Evolutionary conservation across 2,888 invertebrate genomes (phyloP).

Genomic region (Pomacea canaliculata): DNA sequence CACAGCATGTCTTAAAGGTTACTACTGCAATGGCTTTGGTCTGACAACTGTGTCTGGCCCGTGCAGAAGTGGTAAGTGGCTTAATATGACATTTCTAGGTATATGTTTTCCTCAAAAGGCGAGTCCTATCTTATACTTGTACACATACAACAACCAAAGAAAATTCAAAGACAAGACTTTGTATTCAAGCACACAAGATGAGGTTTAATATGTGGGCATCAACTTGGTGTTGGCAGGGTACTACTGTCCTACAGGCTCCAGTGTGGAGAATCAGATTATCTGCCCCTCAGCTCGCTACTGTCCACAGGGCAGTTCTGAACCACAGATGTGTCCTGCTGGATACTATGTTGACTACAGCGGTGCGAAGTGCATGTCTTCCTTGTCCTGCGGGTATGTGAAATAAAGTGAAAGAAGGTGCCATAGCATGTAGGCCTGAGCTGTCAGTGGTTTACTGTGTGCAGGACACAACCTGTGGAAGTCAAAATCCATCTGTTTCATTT

Average conservation of each 20-base stretch:
- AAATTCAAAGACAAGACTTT: no score
- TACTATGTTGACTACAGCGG: conserved; percentile 58
- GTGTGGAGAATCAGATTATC: conserved; percentile 56
- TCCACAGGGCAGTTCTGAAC: conserved; percentile 55
- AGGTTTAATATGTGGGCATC: no score
- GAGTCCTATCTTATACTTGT: no score
- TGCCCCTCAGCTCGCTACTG: conserved; percentile 65
- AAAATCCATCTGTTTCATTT: no score
- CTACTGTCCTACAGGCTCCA: conserved; percentile 65
- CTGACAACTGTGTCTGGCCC: conserved; percentile 57
- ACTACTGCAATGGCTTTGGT: conserved; percentile 62
- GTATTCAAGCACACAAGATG: no score
- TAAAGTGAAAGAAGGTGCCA: background rate
- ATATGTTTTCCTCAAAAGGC: no score
- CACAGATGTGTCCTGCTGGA: conserved; percentile 59
- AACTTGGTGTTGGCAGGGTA: conserved; percentile 49
- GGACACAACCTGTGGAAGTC: no score
- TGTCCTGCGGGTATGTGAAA: conserved; percentile 61
- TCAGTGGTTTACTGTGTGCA: no score
- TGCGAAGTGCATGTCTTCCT: conserved; percentile 41
- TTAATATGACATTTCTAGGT: no score
- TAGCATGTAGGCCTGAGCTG: no score
- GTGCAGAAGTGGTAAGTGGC: conserved; percentile 57
- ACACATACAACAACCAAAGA: no score
- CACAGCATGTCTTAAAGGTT: conserved; percentile 56